Evolutionary conservation across 1,140 invertebrate genomes (phyloP), one percentile per base, ranked within the genome.

Genomic region (Sminthurides bifidus): DNA sequence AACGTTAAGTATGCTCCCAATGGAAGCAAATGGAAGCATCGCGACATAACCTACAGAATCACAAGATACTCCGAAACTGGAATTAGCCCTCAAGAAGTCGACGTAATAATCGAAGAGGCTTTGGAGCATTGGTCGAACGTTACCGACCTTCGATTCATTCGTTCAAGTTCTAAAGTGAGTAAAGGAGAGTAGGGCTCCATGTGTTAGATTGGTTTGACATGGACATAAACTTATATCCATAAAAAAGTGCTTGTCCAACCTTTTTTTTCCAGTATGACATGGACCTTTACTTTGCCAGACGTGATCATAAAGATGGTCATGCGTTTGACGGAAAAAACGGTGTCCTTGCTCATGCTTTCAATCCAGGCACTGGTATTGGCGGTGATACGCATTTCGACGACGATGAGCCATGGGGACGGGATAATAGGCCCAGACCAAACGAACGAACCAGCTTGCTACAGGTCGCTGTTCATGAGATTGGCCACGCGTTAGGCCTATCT

Each of bases 291-390:
- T 48, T 48, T 19, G 6, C 3, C 8, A 48, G 44, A 48, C 5
- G 44, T 26, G 12, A 27, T 48, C 44, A 48, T 27, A 27, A 48
- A 21, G 58, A 60, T 48, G 31, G 30, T 3, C 56, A 38, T 73
- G 83, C 87, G 31, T 92, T 92, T 70, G 89, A 92, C 74, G 89
- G 89, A 8, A 81, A 78, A 66, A 89, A 88, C 27, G 79, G 82
- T 57, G 83, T 92, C 59, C 75, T 94, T 65, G 91, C 90, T 19
- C 90, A 95, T 71, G 90, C 90, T 38, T 95, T 92, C 73, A 92
- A 88, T 68, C 90, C 90, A 1, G 81, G 80, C 2, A 75, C 52
- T 58, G 15, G 41, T 8, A 48, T 48, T 26, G 6, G 12, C 5
- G 44, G 44, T 6, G 44, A 93, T 68, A 85, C 84, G 2, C 92